Evolutionary conservation across 2,113 vertebrate genomes (phyloP).

Genomic region (Clinocottus analis): DNA sequence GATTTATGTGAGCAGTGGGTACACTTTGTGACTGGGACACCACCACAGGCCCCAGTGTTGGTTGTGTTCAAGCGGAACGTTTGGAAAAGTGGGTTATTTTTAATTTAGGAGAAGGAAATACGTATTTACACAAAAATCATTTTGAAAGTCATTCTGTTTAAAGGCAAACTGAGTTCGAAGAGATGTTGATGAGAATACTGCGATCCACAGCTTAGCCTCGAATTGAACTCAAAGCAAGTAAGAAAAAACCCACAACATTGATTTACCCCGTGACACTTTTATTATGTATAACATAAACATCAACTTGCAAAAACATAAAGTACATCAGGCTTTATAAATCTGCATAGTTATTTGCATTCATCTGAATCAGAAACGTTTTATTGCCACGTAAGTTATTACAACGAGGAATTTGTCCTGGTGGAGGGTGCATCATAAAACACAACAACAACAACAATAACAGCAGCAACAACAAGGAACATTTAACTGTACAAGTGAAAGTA

Average conservation of each 20-base stretch:
- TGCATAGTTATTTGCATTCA: background rate
- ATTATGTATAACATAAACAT: background rate
- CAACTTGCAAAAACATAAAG: background rate
- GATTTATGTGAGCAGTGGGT: slow-evolving; percentile 48
- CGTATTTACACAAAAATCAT: background rate
- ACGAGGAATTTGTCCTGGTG: too few relatives aligned
- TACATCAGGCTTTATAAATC: background rate
- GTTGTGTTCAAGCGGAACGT: slow-evolving; percentile 7
- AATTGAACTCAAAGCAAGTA: background rate
- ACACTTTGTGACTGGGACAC: slow-evolving; percentile 29
- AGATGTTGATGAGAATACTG: background rate
- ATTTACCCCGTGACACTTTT: background rate
- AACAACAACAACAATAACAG: too few relatives aligned
- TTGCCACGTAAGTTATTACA: too few relatives aligned
- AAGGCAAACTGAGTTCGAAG: background rate
- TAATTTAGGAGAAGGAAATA: slow-evolving; percentile 9
- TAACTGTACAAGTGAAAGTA: too few relatives aligned
- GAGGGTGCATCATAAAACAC: too few relatives aligned
- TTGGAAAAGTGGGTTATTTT: slow-evolving; percentile 32
- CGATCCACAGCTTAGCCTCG: background rate
- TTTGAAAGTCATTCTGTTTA: background rate
- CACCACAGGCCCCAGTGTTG: slow-evolving; percentile 4
- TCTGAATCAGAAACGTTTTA: too few relatives aligned
- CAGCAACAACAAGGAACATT: too few relatives aligned
- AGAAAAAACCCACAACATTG: background rate